Conservation (phyloP, 2,113 vertebrate species). For the Aphelocoma coerulescens region DNA sequence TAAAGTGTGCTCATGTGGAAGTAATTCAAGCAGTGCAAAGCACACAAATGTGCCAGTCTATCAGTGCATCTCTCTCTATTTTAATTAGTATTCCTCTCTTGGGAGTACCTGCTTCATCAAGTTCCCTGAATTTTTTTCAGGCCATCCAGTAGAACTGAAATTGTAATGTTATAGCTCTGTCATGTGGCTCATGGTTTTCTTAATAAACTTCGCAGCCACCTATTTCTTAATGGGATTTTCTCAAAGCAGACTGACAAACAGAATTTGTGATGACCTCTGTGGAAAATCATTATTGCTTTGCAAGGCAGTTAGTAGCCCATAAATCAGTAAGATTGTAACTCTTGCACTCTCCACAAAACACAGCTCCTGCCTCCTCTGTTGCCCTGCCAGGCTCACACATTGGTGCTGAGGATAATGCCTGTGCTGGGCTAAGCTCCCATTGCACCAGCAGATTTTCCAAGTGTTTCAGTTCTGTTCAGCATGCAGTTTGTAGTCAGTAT, state of each 20-base stretch:
- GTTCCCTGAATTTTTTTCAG: not conserved
- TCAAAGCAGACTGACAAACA: conserved; percentile 35
- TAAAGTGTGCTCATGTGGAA: not conserved
- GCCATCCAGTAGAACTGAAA: not conserved
- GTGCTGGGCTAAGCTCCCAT: not conserved
- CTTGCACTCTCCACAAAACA: not conserved
- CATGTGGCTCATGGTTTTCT: not conserved
- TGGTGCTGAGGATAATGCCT: not conserved
- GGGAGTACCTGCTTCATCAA: not conserved
- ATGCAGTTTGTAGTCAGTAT: not conserved
- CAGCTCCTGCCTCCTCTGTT: not conserved
- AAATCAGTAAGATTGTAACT: conserved; percentile 28
- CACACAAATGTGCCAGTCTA: not conserved
- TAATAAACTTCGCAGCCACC: conserved; percentile 8
- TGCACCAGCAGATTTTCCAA: not conserved
- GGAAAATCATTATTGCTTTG: not conserved
- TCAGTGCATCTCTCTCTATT: not conserved
- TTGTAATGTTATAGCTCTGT: not conserved
- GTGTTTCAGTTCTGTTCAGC: not conserved
- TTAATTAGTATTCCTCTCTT: not conserved
- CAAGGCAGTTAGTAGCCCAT: conserved; percentile 18
- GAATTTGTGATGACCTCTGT: conserved; percentile 29
- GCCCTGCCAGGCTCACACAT: not conserved
- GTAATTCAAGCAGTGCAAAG: not conserved
- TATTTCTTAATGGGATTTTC: conserved; percentile 32